These are phyloP conservation scores for Eumacrocentrus americanus DNA, from an alignment of 2,888 invertebrate genomes.

Conservation along the genomic window DNA sequence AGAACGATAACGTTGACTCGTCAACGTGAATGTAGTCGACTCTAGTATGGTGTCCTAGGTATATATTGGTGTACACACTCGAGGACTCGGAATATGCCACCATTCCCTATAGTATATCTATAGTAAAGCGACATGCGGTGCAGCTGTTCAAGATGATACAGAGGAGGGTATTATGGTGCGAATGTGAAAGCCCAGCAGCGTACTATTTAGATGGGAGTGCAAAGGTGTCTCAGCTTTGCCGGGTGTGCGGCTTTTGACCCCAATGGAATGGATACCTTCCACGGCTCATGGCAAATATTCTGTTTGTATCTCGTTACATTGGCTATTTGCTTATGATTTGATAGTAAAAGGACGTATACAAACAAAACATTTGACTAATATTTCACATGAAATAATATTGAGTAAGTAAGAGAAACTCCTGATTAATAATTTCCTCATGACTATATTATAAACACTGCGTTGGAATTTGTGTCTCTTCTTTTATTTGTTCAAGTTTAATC, in stretches of 20 bases:
- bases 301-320: constrained; percentile 59
- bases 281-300: constrained; percentile 36
- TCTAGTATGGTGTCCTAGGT: not conserved
- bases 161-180: constrained; percentile 7
- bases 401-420: not conserved
- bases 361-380: not conserved
- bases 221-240: not conserved
- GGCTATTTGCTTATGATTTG: constrained; percentile 58
- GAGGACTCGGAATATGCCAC: not conserved
- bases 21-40: not conserved
- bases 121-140: not conserved
- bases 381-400: not conserved
- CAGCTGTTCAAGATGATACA: constrained; percentile 1
- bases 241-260: constrained; percentile 23
- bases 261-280: constrained; percentile 24
- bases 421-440: not conserved
- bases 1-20: not conserved
- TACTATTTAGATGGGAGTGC: constrained; percentile 2
- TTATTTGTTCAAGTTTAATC: not conserved
- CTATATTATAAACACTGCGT: not conserved
- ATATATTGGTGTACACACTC: not conserved
- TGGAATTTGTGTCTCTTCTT: not conserved
- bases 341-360: constrained; percentile 38
- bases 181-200: constrained; percentile 16
- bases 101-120: not conserved